Conservation (phyloP, 53 echinoderm and acorn worm genomes). For the Pentamera pediparva region DNA sequence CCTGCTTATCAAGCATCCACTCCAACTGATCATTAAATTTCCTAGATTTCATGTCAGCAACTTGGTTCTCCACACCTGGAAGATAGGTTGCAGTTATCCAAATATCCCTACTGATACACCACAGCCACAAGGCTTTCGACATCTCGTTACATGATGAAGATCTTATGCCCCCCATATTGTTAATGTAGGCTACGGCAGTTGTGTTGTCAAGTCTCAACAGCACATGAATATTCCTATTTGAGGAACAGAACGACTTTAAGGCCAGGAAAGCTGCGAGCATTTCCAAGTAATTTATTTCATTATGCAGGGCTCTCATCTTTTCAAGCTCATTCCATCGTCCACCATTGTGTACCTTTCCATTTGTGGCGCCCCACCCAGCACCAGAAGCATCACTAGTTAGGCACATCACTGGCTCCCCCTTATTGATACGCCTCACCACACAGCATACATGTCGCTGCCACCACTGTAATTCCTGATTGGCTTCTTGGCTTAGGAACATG, state of each 20-base stretch:
- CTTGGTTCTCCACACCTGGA: not conserved
- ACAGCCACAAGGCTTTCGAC: constrained; percentile 44
- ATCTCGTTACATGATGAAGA: constrained; percentile 22
- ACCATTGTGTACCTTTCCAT: constrained; percentile 22
- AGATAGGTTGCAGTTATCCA: constrained; percentile 22
- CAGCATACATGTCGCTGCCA: constrained; percentile 31
- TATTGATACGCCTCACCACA: not conserved
- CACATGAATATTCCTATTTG: constrained; percentile 32
- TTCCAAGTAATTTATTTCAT: constrained; percentile 59
- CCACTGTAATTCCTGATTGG: constrained; percentile 29
- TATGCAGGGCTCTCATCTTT: not conserved
- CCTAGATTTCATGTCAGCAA: no score
- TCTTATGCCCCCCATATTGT: constrained; percentile 50
- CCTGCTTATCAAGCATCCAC: no score
- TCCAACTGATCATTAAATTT: no score
- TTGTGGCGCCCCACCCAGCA: constrained; percentile 61
- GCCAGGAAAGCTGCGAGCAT: constrained; percentile 46
- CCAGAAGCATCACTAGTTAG: constrained; percentile 53
- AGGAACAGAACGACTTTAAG: constrained; percentile 39
- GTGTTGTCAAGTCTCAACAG: constrained; percentile 51
- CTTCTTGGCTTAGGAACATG: constrained; percentile 10
- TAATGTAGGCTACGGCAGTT: constrained; percentile 65
- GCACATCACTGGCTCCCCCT: not conserved
- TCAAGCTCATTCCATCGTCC: constrained; percentile 46
- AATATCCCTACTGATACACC: constrained; percentile 53